phyloP scores from a whole-genome alignment of 2,888 invertebrate genomes.

The Parascotia fuliginaria region DNA sequence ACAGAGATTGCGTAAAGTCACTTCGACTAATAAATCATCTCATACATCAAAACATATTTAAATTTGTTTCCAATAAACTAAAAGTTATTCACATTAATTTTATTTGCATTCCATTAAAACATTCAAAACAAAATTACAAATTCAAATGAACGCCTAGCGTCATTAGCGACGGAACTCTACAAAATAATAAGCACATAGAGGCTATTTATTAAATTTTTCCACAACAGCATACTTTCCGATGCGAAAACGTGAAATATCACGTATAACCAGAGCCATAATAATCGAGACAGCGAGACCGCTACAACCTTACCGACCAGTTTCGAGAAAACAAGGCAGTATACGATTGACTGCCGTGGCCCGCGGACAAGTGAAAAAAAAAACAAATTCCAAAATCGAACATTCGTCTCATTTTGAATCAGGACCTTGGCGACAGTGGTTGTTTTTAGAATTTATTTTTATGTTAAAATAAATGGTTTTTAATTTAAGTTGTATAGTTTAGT shows the following conservation, averaged over 20 bases:
- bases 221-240: conserved; percentile 66
- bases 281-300: conserved; percentile 62
- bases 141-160: neutral
- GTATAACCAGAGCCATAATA: conserved; percentile 56
- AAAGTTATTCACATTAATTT: neutral
- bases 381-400: conserved; percentile 40
- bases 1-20: too few species aligned
- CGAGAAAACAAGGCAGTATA: conserved; percentile 72
- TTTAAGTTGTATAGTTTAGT: conserved; percentile 52
- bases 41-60: too few species aligned
- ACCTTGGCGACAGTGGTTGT: conserved; percentile 33
- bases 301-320: conserved; percentile 64
- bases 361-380: conserved; percentile 47
- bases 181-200: conserved; percentile 34
- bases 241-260: conserved; percentile 52
- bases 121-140: conserved; percentile 4
- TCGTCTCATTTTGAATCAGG: conserved; percentile 37
- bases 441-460: conserved; percentile 17
- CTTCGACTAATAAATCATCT: too few species aligned
- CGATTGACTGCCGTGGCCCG: conserved; percentile 46
- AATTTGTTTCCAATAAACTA: too few species aligned
- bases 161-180: conserved; percentile 29
- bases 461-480: conserved; percentile 34
- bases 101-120: neutral
- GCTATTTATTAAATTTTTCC: conserved; percentile 62